These are phyloP conservation scores for Augochlora pura DNA, from an alignment of 1,140 invertebrate species.

Conservation along the genomic window DNA sequence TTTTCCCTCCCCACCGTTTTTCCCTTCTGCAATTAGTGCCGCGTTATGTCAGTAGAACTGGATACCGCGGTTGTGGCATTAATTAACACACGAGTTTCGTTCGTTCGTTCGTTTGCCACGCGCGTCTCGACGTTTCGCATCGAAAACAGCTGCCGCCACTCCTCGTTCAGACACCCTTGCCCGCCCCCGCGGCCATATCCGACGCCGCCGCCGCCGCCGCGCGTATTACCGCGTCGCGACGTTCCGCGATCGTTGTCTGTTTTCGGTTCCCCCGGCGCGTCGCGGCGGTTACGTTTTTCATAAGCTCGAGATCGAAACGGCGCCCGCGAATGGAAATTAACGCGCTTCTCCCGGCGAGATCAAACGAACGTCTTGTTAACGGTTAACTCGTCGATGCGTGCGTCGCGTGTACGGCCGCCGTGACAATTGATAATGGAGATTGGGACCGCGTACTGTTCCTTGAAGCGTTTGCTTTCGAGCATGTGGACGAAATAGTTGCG, in stretches of 20 bases:
- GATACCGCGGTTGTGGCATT: constrained; percentile 33
- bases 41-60: constrained; percentile 42
- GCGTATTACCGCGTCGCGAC: neutral
- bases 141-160: constrained; percentile 2
- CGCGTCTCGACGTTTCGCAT: constrained; percentile 29
- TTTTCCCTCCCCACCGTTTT: neutral
- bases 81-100: constrained; percentile 36
- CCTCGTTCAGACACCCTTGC: neutral
- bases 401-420: no score
- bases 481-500: no score
- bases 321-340: no score
- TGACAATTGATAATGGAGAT: no score
- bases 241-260: neutral
- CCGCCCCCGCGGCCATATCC: no score
- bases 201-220: no score
- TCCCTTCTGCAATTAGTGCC: constrained; percentile 38
- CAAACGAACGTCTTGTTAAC: no score
- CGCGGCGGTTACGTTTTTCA: neutral
- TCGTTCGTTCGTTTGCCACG: neutral
- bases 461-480: no score
- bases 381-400: no score
- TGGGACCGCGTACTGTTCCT: no score
- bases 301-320: no score
- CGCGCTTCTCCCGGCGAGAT: no score
- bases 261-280: neutral